Base-by-base conservation (phyloP, 2,888 invertebrate genomes). In the Ophion costatus region DNA sequence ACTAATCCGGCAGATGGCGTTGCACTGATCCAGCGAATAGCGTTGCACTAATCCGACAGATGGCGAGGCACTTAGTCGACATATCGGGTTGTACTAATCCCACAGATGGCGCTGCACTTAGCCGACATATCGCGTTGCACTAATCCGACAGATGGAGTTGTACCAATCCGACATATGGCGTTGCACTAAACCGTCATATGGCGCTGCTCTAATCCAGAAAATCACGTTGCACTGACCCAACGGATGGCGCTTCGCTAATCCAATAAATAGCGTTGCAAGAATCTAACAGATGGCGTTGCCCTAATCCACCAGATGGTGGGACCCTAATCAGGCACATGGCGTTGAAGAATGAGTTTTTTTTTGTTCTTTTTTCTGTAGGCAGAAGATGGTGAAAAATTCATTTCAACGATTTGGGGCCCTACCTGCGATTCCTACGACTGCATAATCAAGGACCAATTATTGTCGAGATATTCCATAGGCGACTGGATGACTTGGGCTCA, bases 391-490 rank as follows among this genome's bases (percentile, higher is more conserved):
- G 87, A 90, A 76, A 88, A 86, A 86, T 89, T 89, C 74, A 17
- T 75, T 29, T 91, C 92, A 10, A 93, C 92, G 20, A 89, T 96
- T 82, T 96, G 96, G 96, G 96, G 96, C 7, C 96, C 96, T 64
- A 96, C 96, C 0, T 96, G 96, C 89, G 96, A 96, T 90, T 94
- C 95, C 20, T 91, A 95, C 66, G 96, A 96, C 90, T 94, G 95
- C 89, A 90, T 95, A 83, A 90, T 95, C 87, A 91, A 94, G 80
- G 86, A 93, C 80, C 93, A 93, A 78, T 86, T 92, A 61, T 92
- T 96, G 87, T 95, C 95, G 0, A 94, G 94, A 89, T 92, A 96
- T 90, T 90, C 94, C 3, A 93, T 95, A 22, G 96, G 95, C 0
- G 95, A 96, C 87, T 96, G 96, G 96, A 87, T 96, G 63, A 92